A percentile compares a stretch with the other conserved stretches of the same genome.
Conservation (phyloP, 2,888 invertebrate genomes). For the Xylophagus ater region DNA sequence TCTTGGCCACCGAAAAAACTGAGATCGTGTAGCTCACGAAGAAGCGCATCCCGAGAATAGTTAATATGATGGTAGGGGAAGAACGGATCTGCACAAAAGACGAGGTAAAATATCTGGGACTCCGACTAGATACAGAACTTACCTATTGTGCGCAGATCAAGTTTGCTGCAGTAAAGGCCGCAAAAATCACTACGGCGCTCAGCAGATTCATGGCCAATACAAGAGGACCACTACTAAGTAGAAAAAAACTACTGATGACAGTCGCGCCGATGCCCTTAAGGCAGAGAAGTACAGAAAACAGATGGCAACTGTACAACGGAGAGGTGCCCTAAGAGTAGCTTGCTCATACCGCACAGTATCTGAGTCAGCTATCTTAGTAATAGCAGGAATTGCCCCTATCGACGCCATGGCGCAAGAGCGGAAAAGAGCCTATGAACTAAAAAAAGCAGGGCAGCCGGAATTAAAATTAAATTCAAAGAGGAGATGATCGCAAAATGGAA, state of each 20-base stretch:
- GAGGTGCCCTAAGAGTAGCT: slow-evolving; percentile 18
- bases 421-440: slow-evolving; percentile 3
- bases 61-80: background rate
- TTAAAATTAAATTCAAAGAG: background rate
- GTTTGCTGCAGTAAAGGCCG: slow-evolving; percentile 15
- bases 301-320: slow-evolving; percentile 18
- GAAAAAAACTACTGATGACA: slow-evolving; percentile 10
- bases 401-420: slow-evolving; percentile 17
- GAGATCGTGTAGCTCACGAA: slow-evolving; percentile 3
- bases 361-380: slow-evolving; percentile 17
- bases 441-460: slow-evolving; percentile 15
- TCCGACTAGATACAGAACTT: slow-evolving; percentile 17
- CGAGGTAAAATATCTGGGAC: slow-evolving; percentile 18
- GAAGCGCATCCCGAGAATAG: background rate
- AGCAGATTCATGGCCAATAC: slow-evolving; percentile 21
- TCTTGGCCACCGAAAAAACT: slow-evolving; percentile 6
- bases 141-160: slow-evolving; percentile 16
- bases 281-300: slow-evolving; percentile 14
- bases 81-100: background rate
- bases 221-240: slow-evolving; percentile 13
- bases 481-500: background rate
- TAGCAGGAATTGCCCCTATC: slow-evolving; percentile 24
- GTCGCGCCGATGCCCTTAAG: slow-evolving; percentile 14
- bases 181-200: slow-evolving; percentile 10
- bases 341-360: slow-evolving; percentile 21